These are phyloP conservation scores for Drosophila mettleri DNA, from an alignment of 2,888 invertebrate species.

Conservation along the genomic window DNA sequence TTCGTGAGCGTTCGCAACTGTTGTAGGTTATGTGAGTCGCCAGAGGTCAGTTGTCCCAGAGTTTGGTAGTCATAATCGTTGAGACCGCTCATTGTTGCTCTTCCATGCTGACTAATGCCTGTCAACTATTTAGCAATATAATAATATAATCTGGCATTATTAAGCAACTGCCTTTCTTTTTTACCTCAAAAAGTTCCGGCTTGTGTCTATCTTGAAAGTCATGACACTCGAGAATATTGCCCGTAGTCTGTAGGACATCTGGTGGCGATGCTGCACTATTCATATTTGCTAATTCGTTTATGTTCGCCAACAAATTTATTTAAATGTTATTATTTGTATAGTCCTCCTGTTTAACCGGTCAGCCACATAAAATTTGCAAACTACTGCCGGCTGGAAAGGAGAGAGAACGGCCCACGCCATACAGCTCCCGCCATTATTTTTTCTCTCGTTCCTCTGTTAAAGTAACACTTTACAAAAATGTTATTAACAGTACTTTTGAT, in stretches of 20 bases:
- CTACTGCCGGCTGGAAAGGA: conserved; percentile 48
- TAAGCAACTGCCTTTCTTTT: background rate
- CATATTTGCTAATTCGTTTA: conserved; percentile 54
- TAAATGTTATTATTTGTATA: conserved; percentile 5
- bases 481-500: conserved; percentile 13
- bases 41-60: conserved; percentile 89
- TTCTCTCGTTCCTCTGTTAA: conserved; percentile 23
- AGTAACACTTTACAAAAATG: conserved; percentile 17
- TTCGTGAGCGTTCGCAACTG: conserved; percentile 93
- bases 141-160: conserved; percentile 4
- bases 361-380: conserved; percentile 26
- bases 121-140: conserved; percentile 85
- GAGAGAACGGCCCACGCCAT: conserved; percentile 50
- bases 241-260: conserved; percentile 91
- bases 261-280: conserved; percentile 84
- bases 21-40: conserved; percentile 88
- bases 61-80: conserved; percentile 96
- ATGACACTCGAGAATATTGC: conserved; percentile 92
- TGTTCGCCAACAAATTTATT: background rate
- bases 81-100: conserved; percentile 94
- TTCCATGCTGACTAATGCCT: conserved; percentile 88
- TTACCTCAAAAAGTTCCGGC: conserved; percentile 83
- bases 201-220: conserved; percentile 80
- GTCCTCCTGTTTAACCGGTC: background rate
- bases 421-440: conserved; percentile 60